Base-by-base conservation (phyloP, 2,888 invertebrate genomes). In the Aspidiotus destructor region DNA sequence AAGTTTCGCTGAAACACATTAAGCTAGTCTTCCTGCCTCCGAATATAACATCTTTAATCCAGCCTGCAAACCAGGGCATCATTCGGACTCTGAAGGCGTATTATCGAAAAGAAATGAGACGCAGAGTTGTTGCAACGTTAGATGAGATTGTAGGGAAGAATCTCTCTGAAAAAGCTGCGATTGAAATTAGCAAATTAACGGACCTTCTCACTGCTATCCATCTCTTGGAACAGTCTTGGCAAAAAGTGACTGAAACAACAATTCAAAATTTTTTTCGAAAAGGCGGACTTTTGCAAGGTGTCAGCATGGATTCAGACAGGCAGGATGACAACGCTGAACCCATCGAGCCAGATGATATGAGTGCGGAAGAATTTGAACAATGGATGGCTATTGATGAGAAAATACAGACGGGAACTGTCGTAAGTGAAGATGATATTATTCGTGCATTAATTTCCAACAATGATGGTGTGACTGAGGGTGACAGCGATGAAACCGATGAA, bases 11-110 rank as follows among this genome's bases (percentile, higher is more conserved):
- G 41, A 42, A 62, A 48, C 41, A 62, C 40, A 62, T 62, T 48
- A n/a, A 62, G 48, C 8, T 62, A 48, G 8, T 65, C 11, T 70
- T 70, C 62, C 60, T 69, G n/a, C 70, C 69, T 3, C 17, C 55
- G 41, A 70, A 70, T 44, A 70, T 62, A 52, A 70, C 68, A 8
- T 70, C 68, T 11, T 55, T 60, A n/a, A 44, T 28, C 28, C 70
- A 71, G 60, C 70, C 70, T 41, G 57, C 64, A 17, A 69, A 71
- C 52, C 71, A 71, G 68, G 71, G 71, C 41, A 72, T 72, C 15
- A 72, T 72, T 44, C 55, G 53, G 15, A 53, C 63, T 15, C 54
- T 63, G n/a, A 63, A 63, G 53, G 54, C 63, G 28, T 63, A 63
- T 54, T 63, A 63, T 53, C 41, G 63, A 53, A 2, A 40, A 53